A percentile compares a stretch with the other conserved stretches of the same genome.
Conservation (phyloP, 1,140 invertebrate species). For the Battus philenor region DNA sequence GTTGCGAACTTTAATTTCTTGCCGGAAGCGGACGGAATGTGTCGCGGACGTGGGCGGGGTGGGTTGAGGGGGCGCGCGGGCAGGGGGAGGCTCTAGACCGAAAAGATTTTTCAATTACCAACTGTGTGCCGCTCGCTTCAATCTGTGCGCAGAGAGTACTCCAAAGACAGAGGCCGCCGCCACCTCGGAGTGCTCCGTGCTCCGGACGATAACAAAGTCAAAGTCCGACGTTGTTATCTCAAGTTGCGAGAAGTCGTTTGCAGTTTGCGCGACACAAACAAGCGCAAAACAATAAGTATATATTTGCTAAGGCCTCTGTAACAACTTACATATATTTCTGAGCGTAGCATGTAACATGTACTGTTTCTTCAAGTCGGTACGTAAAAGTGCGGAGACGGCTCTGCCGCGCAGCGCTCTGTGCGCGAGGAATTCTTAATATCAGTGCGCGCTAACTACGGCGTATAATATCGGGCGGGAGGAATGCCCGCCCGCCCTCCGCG, state of each 20-base stretch:
- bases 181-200: constrained; percentile 21
- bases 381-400: too few relatives aligned
- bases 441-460: constrained; percentile 72
- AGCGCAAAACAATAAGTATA: too few relatives aligned
- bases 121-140: constrained; percentile 69
- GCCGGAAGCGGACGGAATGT: constrained; percentile 9
- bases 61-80: constrained; percentile 16
- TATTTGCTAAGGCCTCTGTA: too few relatives aligned
- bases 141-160: constrained; percentile 52
- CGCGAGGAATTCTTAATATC: constrained; percentile 72
- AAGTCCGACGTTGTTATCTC: too few relatives aligned
- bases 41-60: constrained; percentile 15
- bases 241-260: too few relatives aligned
- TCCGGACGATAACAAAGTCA: too few relatives aligned
- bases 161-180: constrained; percentile 20
- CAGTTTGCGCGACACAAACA: too few relatives aligned
- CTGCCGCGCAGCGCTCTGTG: constrained; percentile 31
- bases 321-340: too few relatives aligned
- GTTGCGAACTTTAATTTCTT: constrained; percentile 46
- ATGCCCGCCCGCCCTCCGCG: constrained; percentile 24
- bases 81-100: constrained; percentile 32
- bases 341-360: too few relatives aligned
- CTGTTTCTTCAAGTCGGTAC: too few relatives aligned
- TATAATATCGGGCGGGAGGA: constrained; percentile 62
- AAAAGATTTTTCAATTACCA: constrained; percentile 75